Evolutionary conservation across 2,888 invertebrate species (phyloP), one percentile per base, ranked within the genome.

Genomic region (Stenotaenia linearis): DNA sequence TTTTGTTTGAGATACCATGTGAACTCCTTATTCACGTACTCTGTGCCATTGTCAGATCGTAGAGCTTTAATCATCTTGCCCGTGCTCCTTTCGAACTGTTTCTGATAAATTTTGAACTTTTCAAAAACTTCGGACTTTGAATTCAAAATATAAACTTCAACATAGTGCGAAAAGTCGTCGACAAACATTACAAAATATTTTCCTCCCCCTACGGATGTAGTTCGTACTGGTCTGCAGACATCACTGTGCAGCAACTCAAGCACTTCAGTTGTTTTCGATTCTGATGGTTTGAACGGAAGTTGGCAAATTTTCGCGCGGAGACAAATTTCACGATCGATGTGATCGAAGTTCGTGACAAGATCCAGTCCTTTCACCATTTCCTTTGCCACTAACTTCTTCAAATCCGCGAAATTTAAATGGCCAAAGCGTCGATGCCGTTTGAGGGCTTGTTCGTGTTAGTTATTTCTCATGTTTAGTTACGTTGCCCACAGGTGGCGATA

Each of bases 31-130:
- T 21, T 40, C 9, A 32, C 10, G 18, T 78, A 79, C 30, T 79
- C 79, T 25, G 1, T 77, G 4, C 40, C 76, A 28, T 78, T 79
- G 56, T 79, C 50, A 32, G n/a, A 32, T 3, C 79, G 37, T 23
- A 79, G 32, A 3, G 21, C 37, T 78, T 79, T 79, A 2, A 79
- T 79, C 18, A 35, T 76, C n/a, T 18, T 21, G 25, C 78, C 78
- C 4, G 25, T 78, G 21, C 74, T 23, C 1, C 2, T 69, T 75
- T 78, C 78, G 3, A 30, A 25, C 9, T 25, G 18, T 21, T n/a
- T 9, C 74, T 78, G 32, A 78, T 6, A 76, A 6, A 4, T 10
- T n/a, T 10, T 2, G n/a, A 78, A 78, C 30, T 32, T 30, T 7
- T 78, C 77, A 30, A 78, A n/a, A 23, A 23, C n/a, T 5, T 78